A percentile compares a stretch with the other conserved stretches of the same genome.
Conservation (phyloP, 2,113 vertebrate genomes). For the Eleginops maclovinus region DNA sequence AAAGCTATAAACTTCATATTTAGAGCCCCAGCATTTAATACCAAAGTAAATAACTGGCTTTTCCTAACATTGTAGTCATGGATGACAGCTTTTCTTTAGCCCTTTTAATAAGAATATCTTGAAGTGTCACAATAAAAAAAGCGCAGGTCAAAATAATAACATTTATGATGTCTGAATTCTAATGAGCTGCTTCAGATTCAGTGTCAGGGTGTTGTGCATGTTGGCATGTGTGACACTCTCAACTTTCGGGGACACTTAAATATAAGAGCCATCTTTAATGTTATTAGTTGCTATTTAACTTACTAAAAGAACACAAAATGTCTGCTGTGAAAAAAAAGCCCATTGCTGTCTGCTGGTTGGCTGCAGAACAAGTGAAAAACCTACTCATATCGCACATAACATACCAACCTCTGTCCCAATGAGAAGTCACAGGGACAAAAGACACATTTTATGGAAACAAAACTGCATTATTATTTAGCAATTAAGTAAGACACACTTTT, state of each 20-base stretch:
- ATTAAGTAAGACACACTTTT: not conserved
- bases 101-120: too few species aligned
- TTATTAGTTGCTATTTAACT: not conserved
- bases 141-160: too few species aligned
- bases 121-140: too few species aligned
- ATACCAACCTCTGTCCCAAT: too few species aligned
- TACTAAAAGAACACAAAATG: not conserved
- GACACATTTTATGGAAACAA: not conserved
- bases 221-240: too few species aligned
- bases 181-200: too few species aligned
- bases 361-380: not conserved
- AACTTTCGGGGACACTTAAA: not conserved
- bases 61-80: not conserved
- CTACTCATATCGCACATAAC: not conserved
- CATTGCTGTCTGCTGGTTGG: not conserved
- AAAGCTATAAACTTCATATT: not conserved
- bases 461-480: not conserved
- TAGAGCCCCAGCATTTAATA: not conserved
- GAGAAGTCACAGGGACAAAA: not conserved
- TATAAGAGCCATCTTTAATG: not conserved
- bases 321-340: not conserved
- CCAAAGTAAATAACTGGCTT: not conserved
- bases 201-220: too few species aligned
- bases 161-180: too few species aligned
- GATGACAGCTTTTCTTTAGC: too few species aligned